Conservation (phyloP, 2,113 vertebrate genomes). For the Rafetus swinhoei region DNA sequence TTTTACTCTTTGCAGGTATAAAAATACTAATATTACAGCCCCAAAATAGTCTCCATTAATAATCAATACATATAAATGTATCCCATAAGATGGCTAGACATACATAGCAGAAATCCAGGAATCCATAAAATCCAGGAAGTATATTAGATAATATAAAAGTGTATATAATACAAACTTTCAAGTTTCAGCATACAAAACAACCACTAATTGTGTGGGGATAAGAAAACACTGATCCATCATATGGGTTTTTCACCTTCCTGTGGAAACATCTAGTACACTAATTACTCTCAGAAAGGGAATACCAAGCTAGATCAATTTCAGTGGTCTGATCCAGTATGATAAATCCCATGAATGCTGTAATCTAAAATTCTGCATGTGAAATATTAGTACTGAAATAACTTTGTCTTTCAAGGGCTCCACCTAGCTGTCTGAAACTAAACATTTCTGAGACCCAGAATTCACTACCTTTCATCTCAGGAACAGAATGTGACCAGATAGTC, state of each 20-base stretch:
- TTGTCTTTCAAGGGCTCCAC: not conserved
- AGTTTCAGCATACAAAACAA: not conserved
- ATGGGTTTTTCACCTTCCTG: not conserved
- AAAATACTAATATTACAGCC: not conserved
- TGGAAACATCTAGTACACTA: not conserved
- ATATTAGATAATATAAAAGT: not conserved
- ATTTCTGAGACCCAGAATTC: not conserved
- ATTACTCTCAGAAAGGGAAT: not conserved
- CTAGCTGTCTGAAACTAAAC: slow-evolving; percentile 17
- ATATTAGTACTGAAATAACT: not conserved
- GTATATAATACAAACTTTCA: not conserved
- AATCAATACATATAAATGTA: not conserved
- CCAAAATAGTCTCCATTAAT: not conserved
- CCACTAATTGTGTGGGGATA: not conserved
- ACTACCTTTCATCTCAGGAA: not conserved
- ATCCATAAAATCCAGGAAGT: not conserved
- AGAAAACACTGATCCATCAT: not conserved
- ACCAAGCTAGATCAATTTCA: not conserved
- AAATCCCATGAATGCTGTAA: not conserved
- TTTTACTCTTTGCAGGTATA: not conserved
- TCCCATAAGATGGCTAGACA: not conserved
- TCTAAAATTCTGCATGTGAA: not conserved
- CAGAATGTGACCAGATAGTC: not conserved
- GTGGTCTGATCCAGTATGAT: not conserved
- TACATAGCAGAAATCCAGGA: not conserved